Conservation (phyloP, 2,888 invertebrate genomes). For the Parnassius glacialis region DNA sequence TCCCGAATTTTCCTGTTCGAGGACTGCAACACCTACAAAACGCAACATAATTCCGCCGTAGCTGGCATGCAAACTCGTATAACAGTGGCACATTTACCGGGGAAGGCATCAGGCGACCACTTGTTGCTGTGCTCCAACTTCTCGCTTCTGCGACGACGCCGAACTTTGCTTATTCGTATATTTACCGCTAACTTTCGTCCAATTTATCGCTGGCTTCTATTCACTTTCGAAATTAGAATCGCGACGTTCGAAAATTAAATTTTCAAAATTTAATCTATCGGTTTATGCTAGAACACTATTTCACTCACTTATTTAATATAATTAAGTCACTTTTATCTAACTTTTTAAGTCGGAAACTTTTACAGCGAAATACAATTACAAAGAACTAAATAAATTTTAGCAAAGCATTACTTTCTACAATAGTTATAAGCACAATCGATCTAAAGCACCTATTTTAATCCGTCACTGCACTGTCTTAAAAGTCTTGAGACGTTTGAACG, state of each 20-base stretch:
- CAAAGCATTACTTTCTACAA: slow-evolving; percentile 26
- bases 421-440: slow-evolving; percentile 45
- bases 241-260: slow-evolving; percentile 32
- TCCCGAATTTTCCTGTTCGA: slow-evolving; percentile 51
- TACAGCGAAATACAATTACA: not conserved
- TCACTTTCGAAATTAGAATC: slow-evolving; percentile 34
- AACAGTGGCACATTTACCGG: slow-evolving; percentile 76
- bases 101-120: slow-evolving; percentile 73
- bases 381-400: not conserved
- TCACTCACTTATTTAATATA: not conserved
- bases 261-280: slow-evolving; percentile 3
- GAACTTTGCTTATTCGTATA: slow-evolving; percentile 55
- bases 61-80: slow-evolving; percentile 74
- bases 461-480: slow-evolving; percentile 59
- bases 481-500: slow-evolving; percentile 57
- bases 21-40: slow-evolving; percentile 43
- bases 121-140: slow-evolving; percentile 73
- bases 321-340: slow-evolving; percentile 5
- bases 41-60: slow-evolving; percentile 62
- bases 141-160: slow-evolving; percentile 42
- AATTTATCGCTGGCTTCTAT: slow-evolving; percentile 8
- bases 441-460: slow-evolving; percentile 60
- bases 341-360: slow-evolving; percentile 1
- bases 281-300: not conserved
- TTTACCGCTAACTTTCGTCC: slow-evolving; percentile 34